These are phyloP conservation scores for Panagrolaimus sp. DNA, from an alignment of 1,140 invertebrate genomes.

Conservation along the genomic window DNA sequence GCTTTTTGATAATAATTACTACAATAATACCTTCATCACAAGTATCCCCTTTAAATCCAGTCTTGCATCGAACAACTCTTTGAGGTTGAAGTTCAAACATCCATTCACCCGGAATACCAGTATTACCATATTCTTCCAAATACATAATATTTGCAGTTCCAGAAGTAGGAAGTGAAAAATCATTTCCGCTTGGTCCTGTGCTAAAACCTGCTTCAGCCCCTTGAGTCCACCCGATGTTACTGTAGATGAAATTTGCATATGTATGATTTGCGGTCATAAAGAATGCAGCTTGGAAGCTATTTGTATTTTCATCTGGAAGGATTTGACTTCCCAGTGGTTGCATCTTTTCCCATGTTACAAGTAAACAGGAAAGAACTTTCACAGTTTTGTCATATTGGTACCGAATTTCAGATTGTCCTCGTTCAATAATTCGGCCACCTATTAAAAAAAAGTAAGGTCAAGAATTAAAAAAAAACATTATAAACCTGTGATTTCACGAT, in stretches of 20 bases:
- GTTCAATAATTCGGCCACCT: conserved; percentile 53
- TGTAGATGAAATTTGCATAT: conserved; percentile 58
- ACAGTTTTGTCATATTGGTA: conserved; percentile 56
- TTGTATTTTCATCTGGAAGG: conserved; percentile 53
- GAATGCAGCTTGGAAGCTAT: conserved; percentile 57
- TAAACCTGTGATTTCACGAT: conserved; percentile 41
- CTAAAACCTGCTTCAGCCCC: conserved; percentile 58
- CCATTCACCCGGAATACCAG: conserved; percentile 56
- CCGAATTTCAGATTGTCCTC: conserved; percentile 56
- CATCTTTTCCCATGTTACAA: conserved; percentile 58
- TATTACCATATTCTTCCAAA: conserved; percentile 56
- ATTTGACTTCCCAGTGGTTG: conserved; percentile 31
- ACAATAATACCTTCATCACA: conserved; percentile 57
- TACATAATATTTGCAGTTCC: conserved; percentile 59
- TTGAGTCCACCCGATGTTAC: conserved; percentile 57
- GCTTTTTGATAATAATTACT: background rate
- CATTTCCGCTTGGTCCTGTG: conserved; percentile 37
- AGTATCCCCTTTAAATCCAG: conserved; percentile 56
- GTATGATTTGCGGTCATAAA: conserved; percentile 55
- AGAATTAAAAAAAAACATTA: conserved; percentile 7
- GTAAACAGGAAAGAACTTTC: conserved; percentile 43
- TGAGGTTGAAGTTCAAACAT: conserved; percentile 48
- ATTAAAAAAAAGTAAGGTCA: conserved; percentile 18
- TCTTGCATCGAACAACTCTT: conserved; percentile 48
- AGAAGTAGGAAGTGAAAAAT: conserved; percentile 52